Evolutionary conservation across 2,113 vertebrate species (phyloP).

Genomic region (Rhabdornis inornatus): DNA sequence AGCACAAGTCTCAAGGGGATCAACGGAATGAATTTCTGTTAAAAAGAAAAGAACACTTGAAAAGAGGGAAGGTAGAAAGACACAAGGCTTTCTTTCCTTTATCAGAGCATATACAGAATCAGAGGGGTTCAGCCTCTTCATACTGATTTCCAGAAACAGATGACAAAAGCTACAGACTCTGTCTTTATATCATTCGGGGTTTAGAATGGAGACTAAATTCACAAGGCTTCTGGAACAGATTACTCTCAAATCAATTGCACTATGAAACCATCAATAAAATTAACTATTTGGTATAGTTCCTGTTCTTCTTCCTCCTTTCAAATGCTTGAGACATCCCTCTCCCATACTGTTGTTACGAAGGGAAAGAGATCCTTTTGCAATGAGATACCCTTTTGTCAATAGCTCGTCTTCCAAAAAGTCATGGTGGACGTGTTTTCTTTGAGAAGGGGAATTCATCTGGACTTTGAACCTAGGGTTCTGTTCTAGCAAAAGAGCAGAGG

Average conservation of each 20-base stretch:
- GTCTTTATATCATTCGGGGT: neutral
- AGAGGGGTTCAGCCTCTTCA: neutral
- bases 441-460: neutral
- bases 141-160: neutral
- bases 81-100: neutral
- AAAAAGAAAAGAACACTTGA: neutral
- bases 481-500: neutral
- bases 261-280: neutral
- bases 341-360: neutral
- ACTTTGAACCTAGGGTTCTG: neutral
- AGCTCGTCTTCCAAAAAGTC: neutral
- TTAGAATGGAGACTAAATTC: neutral
- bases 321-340: neutral
- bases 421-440: neutral
- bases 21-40: neutral
- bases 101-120: neutral
- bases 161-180: neutral
- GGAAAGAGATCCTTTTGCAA: neutral
- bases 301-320: neutral
- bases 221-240: neutral
- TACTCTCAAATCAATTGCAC: neutral
- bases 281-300: neutral
- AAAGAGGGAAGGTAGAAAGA: neutral
- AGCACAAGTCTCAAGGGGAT: neutral
- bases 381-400: neutral